These are phyloP conservation scores for Melieria omissa DNA, from an alignment of 2,888 invertebrate species.

Conservation along the genomic window DNA sequence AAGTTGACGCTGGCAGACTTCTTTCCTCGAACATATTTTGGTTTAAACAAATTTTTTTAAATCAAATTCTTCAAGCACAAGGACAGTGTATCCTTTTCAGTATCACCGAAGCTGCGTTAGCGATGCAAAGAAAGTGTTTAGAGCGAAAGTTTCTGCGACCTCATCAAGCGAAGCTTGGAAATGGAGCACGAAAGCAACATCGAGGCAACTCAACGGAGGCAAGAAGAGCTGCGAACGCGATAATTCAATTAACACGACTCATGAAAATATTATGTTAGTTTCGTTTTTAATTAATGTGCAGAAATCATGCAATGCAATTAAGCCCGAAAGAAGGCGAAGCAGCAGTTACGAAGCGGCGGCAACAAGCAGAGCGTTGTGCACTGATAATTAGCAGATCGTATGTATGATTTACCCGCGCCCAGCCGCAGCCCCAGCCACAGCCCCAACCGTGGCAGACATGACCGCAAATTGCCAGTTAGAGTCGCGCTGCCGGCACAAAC, in stretches of 20 bases:
- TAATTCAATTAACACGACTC: constrained; percentile 63
- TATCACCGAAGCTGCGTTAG: too few relatives aligned
- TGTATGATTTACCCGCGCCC: too few relatives aligned
- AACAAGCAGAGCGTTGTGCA: background rate
- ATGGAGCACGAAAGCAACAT: background rate
- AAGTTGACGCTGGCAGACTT: too few relatives aligned
- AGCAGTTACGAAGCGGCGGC: background rate
- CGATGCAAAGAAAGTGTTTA: too few relatives aligned
- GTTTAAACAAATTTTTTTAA: too few relatives aligned
- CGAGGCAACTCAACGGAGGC: background rate
- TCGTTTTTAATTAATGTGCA: constrained; percentile 49
- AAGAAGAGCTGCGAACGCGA: constrained; percentile 46
- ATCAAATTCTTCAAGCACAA: too few relatives aligned
- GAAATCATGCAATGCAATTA: constrained; percentile 55
- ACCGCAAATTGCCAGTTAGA: constrained; percentile 31
- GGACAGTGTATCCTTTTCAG: too few relatives aligned
- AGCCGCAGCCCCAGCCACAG: background rate
- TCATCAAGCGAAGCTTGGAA: too few relatives aligned
- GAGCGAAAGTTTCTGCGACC: too few relatives aligned
- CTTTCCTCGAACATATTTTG: too few relatives aligned
- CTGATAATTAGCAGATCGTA: too few relatives aligned
- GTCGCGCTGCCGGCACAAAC: too few relatives aligned
- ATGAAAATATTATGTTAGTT: constrained; percentile 58
- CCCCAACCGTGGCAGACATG: constrained; percentile 6
- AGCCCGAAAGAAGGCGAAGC: constrained; percentile 32